Conservation (phyloP, 2,113 vertebrate genomes). For the Marmota flaviventris region DNA sequence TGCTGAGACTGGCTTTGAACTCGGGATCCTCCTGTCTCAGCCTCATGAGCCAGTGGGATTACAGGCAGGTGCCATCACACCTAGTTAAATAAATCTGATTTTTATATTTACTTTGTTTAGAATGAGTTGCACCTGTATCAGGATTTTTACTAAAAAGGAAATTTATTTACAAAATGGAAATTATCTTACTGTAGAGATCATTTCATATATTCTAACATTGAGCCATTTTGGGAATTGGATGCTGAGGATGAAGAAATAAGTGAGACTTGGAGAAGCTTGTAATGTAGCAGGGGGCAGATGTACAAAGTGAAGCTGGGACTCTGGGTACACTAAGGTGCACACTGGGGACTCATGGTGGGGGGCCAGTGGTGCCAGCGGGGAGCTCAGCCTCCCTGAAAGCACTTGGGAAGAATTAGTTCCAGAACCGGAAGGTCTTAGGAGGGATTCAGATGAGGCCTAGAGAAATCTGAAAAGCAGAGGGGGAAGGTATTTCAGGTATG, state of each 20-base stretch:
- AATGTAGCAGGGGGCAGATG: background rate
- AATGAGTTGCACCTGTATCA: background rate
- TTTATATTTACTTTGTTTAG: background rate
- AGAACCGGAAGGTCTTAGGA: background rate
- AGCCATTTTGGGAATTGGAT: background rate
- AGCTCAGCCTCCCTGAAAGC: background rate
- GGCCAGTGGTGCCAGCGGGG: fast-evolving
- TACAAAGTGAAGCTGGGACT: background rate
- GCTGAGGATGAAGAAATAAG: background rate
- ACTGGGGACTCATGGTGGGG: background rate
- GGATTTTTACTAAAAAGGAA: slow-evolving; percentile 8
- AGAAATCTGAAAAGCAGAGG: background rate
- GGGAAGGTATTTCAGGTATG: background rate
- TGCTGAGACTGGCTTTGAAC: too few species aligned
- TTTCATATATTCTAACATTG: too few species aligned
- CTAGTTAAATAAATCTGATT: background rate
- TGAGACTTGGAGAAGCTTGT: background rate
- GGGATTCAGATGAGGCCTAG: background rate
- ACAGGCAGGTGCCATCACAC: too few species aligned
- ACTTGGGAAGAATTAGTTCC: background rate
- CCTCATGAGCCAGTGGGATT: too few species aligned
- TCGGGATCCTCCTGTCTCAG: too few species aligned
- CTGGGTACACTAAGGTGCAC: too few species aligned
- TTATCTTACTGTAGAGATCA: background rate
- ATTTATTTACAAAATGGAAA: background rate